Evolutionary conservation across 2,888 invertebrate species (phyloP), one percentile per base, ranked within the genome.

Genomic region (Pseudoips prasinana): DNA sequence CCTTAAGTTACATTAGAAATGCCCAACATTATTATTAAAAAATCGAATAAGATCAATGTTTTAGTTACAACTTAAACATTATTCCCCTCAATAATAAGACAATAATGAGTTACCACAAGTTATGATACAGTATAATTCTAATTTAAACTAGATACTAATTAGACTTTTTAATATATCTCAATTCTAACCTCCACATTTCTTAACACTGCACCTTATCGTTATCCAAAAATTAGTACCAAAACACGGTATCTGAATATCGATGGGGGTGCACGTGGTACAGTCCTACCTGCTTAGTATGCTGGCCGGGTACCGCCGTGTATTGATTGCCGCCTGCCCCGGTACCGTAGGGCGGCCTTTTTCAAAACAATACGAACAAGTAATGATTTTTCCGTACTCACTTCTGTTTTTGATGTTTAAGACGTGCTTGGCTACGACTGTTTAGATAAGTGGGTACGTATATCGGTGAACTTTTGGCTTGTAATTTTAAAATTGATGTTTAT

Each of bases 221-320:
- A 51, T 58, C 39, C 39, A 58, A 55, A 56, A 57, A 57, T 58
- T 48, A 55, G 59, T 55, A 38, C 19, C 29, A 38, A 40, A 44
- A 39, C 36, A 40, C 57, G 43, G 33, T 29, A 39, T 11, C 30
- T 39, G 60, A 58, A 52, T 59, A 58, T 55, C 56, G 60, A 52
- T 49, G 47, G 43, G 49, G 49, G 52, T 35, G 59, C 60, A 61
- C 63, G 66, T 64, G 60, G 42, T 36, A 30, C 37, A 33, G 52
- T 46, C 49, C 59, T 64, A 70, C 68, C 67, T 71, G 65, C 59
- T 91, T 91, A 90, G 91, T 90, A 91, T 91, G 90, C 91, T 82
- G 87, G 58, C 58, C 80, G 81, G 86, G 90, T 89, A 76, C 87
- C 86, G 89, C 87, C 90, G 90, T 86, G 91, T 92, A 92, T 92